Evolutionary conservation across 2,797 vertebrate genomes (phyloP).

Genomic region (Gastrophryne carolinensis): DNA sequence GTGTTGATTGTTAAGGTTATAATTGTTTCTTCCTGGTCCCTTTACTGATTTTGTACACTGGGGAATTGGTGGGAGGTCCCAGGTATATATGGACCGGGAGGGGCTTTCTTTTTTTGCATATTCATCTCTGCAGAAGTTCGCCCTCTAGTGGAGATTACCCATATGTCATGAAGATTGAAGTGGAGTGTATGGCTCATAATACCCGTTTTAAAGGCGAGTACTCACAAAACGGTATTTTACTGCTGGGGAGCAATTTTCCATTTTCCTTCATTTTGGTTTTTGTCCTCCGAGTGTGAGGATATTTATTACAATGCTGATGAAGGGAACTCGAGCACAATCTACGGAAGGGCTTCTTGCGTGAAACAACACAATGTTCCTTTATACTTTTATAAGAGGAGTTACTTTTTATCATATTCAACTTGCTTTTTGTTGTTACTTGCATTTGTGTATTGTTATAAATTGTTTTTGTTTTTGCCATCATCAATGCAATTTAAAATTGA

Average conservation of each 20-base stretch:
- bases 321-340: neutral
- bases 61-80: too few relatives aligned
- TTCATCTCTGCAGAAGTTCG: too few relatives aligned
- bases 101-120: too few relatives aligned
- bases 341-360: neutral
- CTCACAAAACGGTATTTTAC: too few relatives aligned
- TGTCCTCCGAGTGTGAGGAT: neutral
- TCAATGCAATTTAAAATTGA: conserved; percentile 48
- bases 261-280: neutral
- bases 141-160: too few relatives aligned
- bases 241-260: neutral
- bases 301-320: neutral
- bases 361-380: neutral
- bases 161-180: too few relatives aligned
- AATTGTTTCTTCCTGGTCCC: too few relatives aligned
- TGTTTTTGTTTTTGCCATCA: conserved; percentile 46
- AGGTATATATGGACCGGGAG: too few relatives aligned
- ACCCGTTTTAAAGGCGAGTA: too few relatives aligned
- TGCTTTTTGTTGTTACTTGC: conserved; percentile 39
- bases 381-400: neutral
- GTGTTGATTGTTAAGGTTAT: too few relatives aligned
- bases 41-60: too few relatives aligned
- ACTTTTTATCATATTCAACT: conserved; percentile 16
- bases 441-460: conserved; percentile 29
- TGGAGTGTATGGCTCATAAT: too few relatives aligned